Evolutionary conservation across 1,140 invertebrate genomes (phyloP), one percentile per base, ranked within the genome.

Genomic region (Temnothorax nylanderi): DNA sequence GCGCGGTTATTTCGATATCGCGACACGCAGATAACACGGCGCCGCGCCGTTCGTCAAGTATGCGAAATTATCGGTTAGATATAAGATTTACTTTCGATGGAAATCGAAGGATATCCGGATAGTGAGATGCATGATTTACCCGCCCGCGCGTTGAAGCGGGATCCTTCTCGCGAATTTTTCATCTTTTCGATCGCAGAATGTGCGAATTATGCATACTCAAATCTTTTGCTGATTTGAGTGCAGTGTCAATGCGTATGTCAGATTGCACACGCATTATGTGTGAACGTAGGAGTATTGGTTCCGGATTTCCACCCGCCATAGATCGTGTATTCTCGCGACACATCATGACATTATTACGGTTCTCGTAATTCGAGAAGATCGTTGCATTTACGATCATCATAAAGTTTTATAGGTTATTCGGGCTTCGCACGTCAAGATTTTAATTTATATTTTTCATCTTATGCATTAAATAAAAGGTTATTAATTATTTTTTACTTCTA

Each of bases 21-120:
- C 32, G 37, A 21, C 26, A 26, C 41, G 0, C 37, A 3, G 41
- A 44, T 26, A 34, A 56, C 58, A 34, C 34, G 37, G n/a, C n/a
- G n/a, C n/a, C n/a, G 51, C 18, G 49, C 1, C 26, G 32, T 75
- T 89, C 81, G 81, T 88, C 78, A 87, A 87, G 60, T 89, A 89
- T 89, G 76, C 88, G 87, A 90, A 89, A 89, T 71, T 86, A 87
- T 87, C 16, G 34, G n/a, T 56, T 75, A n/a, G 54, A 69, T 75
- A 65, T 62, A 37, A 32, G 41, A 89, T 90, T 87, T 88, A 87
- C 69, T 47, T 69, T 69, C 21, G 85, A 89, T 89, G 85, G 75
- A 90, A 87, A 90, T 90, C 76, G 75, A 76, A 54, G 51, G 58
- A 85, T 77, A 78, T 37, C 41, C n/a, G 56, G 41, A 81, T 54